Evolutionary conservation across 2,797 vertebrate genomes (phyloP).

Genomic region (Holocentrus rufus): DNA sequence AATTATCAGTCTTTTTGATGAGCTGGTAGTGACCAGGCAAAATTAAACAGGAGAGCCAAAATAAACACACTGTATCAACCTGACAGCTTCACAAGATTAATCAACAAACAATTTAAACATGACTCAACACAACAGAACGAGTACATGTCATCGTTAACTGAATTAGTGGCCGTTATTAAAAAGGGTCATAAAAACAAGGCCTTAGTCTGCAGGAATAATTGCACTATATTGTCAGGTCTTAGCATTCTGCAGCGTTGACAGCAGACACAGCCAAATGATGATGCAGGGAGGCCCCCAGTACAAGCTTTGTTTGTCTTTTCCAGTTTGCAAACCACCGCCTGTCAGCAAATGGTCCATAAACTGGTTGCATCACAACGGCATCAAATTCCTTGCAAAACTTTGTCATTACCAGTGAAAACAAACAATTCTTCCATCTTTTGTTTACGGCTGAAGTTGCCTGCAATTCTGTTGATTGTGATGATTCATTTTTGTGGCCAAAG

Average conservation of each 20-base stretch:
- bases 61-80: conserved; percentile 9
- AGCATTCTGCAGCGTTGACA: neutral
- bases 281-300: no score
- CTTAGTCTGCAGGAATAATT: neutral
- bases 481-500: no score
- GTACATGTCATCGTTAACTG: neutral
- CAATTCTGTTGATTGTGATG: no score
- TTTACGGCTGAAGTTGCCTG: no score
- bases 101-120: conserved; percentile 5
- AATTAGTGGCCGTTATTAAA: neutral
- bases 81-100: neutral
- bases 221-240: neutral
- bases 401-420: no score
- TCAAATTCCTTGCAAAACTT: no score
- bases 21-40: neutral
- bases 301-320: no score
- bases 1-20: neutral
- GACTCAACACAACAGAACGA: neutral
- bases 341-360: no score
- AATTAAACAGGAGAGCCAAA: conserved; percentile 3
- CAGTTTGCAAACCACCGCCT: no score
- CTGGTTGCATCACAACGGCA: no score
- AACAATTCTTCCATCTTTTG: no score
- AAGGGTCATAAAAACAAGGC: neutral
- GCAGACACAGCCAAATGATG: neutral